Evolutionary conservation across 2,113 vertebrate species (phyloP).

Genomic region (Lamprologus callipterus): DNA sequence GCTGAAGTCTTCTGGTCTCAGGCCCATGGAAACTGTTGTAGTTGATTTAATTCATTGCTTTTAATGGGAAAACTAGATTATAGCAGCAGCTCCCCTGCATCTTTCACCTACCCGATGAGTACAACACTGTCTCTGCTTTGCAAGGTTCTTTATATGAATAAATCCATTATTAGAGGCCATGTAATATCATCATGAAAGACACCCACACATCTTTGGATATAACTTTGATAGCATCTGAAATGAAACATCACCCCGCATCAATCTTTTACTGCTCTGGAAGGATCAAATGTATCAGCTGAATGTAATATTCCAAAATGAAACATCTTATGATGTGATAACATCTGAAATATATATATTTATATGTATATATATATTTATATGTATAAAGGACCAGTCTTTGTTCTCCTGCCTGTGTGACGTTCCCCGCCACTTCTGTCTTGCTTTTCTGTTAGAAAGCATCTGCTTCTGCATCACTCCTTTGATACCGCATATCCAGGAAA

Average conservation of each 20-base stretch:
- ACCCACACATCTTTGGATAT: background rate
- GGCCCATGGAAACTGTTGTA: background rate
- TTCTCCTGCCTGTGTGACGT: background rate
- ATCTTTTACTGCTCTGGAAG: background rate
- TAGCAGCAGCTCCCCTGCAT: background rate
- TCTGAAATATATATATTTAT: background rate
- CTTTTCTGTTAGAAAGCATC: background rate
- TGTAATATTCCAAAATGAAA: conserved; percentile 20
- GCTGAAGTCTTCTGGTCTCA: background rate
- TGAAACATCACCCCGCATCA: background rate
- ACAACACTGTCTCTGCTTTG: background rate
- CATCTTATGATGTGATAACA: background rate
- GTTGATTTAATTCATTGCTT: background rate
- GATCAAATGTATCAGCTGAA: conserved; percentile 2
- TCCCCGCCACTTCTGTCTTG: background rate
- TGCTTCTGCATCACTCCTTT: background rate
- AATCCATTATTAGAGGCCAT: background rate
- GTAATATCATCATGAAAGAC: background rate
- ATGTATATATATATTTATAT: background rate
- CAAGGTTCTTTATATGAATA: background rate
- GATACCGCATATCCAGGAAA: conserved; percentile 6
- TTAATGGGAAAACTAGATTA: background rate
- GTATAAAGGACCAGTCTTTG: background rate
- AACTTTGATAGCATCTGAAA: background rate
- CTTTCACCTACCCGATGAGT: background rate